A percentile compares a stretch with the other conserved stretches of the same genome.
These are phyloP conservation scores for Lepidurus arcticus DNA, from an alignment of 1,140 invertebrate species.

Conservation along the genomic window DNA sequence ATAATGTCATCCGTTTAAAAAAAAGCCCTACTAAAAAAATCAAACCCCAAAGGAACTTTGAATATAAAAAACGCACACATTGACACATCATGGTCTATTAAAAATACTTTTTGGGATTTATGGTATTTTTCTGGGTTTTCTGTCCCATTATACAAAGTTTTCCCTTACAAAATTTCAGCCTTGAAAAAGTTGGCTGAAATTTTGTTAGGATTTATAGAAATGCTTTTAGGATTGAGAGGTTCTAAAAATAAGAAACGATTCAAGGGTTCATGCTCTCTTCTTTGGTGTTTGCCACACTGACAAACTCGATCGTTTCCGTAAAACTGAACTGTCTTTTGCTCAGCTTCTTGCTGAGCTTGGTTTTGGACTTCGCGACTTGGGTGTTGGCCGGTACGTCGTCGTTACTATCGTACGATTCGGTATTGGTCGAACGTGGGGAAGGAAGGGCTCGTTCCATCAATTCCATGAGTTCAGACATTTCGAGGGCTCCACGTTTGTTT, in stretches of 20 bases:
- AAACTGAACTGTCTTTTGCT: constrained; percentile 36
- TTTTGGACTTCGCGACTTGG: constrained; percentile 28
- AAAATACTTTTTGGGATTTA: constrained; percentile 1
- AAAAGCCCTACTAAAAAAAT: constrained; percentile 12
- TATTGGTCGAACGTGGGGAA: constrained; percentile 6
- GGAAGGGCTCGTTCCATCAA: constrained; percentile 28
- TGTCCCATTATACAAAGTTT: constrained; percentile 9
- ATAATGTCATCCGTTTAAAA: background rate
- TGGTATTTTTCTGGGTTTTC: background rate
- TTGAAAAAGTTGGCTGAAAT: background rate
- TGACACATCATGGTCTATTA: constrained; percentile 6
- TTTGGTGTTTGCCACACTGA: constrained; percentile 29
- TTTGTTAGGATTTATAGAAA: background rate
- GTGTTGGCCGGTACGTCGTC: constrained; percentile 23
- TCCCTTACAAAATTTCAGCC: background rate
- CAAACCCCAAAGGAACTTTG: background rate
- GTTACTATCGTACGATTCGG: constrained; percentile 38
- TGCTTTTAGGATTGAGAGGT: background rate
- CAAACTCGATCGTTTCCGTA: constrained; percentile 35
- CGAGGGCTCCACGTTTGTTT: constrained; percentile 36
- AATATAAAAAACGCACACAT: constrained; percentile 18
- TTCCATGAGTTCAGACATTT: constrained; percentile 35
- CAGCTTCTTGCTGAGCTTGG: constrained; percentile 34
- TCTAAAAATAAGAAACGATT: background rate
- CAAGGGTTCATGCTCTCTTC: constrained; percentile 31